Evolutionary conservation across 2,113 vertebrate genomes (phyloP), one percentile per base, ranked within the genome.

Genomic region (Saccopteryx leptura): DNA sequence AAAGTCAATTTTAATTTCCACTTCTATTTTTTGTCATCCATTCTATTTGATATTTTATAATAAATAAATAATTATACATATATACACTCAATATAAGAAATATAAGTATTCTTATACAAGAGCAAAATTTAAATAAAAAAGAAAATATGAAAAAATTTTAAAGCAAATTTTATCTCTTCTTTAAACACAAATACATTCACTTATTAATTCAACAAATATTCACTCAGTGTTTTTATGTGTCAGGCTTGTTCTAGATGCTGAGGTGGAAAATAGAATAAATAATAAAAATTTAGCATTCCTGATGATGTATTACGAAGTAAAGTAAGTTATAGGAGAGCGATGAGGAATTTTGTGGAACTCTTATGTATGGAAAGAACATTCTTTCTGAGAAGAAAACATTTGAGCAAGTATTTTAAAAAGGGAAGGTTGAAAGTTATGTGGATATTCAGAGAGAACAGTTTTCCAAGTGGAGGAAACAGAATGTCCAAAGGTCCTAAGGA

Each of bases 141-240:
- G n/a, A n/a, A 61, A 68, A 92, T 4, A 75, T 56, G 24, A 11
- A 69, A 61, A 87, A 74, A 24, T 85, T 84, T 80, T 60, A 86
- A 96, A 75, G 46, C 6, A 33, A 81, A 10, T 60, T 79, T 56
- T 39, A 39, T 39, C 63, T 90, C 61, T 60, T 93, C 50, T 69
- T 79, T 28, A 81, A 90, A 80, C 5, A 71, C 84, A 93, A 93
- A 86, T 63, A 65, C 46, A 71, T 54, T 71, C 18, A 46, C 26
- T 46, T 39, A 39, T 39, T 39, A 39, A 39, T 39, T 39, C 39
- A 39, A 39, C 39, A 39, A 39, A 39, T 39, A 89, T n/a, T 88
- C 23, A 81, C 0, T 85, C 11, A 68, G 33, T 93, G 56, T 21
- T 78, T 69, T 78, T 83, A 82, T 61, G 18, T 58, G 48, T 79